Conservation (phyloP, 2,888 invertebrate genomes). For the Arge pagana region DNA sequence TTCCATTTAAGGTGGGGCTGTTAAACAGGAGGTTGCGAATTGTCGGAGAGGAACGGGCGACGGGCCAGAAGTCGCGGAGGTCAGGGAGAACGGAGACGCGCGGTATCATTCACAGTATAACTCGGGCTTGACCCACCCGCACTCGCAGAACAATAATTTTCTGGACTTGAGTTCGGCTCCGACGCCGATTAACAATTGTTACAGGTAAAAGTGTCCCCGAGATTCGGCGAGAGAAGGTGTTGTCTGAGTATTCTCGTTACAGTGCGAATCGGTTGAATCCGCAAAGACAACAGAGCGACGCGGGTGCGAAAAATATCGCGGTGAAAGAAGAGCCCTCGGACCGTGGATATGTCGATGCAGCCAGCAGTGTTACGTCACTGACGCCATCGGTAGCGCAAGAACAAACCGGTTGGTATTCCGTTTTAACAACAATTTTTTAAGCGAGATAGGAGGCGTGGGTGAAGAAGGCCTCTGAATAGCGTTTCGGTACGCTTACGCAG, state of each 20-base stretch:
- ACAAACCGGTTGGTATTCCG: slow-evolving; percentile 38
- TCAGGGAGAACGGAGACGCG: slow-evolving; percentile 8
- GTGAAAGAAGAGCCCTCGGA: slow-evolving; percentile 49
- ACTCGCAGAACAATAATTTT: slow-evolving; percentile 36
- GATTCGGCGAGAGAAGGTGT: too few relatives aligned
- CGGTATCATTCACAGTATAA: slow-evolving; percentile 39
- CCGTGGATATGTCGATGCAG: slow-evolving; percentile 44
- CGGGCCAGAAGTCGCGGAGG: slow-evolving; percentile 1
- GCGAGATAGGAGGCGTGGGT: too few relatives aligned
- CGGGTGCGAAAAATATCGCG: slow-evolving; percentile 38
- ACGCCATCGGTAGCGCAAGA: slow-evolving; percentile 37
- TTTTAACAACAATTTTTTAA: neutral
- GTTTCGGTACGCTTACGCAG: too few relatives aligned
- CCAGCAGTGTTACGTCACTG: slow-evolving; percentile 35
- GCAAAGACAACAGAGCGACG: neutral
- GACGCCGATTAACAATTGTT: slow-evolving; percentile 39
- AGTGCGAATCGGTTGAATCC: slow-evolving; percentile 8
- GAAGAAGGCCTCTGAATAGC: too few relatives aligned
- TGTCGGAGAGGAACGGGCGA: slow-evolving; percentile 34
- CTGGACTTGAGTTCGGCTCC: slow-evolving; percentile 41
- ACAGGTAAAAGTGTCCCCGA: slow-evolving; percentile 40
- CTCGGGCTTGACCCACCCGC: slow-evolving; percentile 27
- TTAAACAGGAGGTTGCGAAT: slow-evolving; percentile 44
- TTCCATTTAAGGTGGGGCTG: slow-evolving; percentile 24
- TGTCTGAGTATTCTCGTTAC: too few relatives aligned